phyloP scores from a whole-genome alignment of 2,113 vertebrate genomes.

The Cariama cristata region DNA sequence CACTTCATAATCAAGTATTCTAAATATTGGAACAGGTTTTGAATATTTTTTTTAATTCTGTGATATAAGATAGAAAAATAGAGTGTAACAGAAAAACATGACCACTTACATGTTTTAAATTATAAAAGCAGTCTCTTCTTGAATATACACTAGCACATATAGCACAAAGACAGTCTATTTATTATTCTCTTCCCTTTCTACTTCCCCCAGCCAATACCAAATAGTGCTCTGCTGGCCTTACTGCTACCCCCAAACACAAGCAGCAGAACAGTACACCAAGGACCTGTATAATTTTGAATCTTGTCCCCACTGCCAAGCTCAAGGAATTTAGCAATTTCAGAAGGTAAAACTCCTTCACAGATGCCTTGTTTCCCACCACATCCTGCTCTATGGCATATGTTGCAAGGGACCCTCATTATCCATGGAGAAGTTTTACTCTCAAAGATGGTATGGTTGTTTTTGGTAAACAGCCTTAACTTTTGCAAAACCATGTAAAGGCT shows the following conservation, averaged over 20 bases:
- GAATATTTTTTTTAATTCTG: not conserved
- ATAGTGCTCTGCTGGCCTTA: not conserved
- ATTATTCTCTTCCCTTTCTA: not conserved
- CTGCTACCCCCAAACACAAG: not conserved
- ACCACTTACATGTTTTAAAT: not conserved
- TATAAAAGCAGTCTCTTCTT: not conserved
- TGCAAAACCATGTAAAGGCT: not conserved
- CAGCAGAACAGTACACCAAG: not conserved
- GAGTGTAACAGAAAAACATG: not conserved
- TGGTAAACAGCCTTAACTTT: not conserved
- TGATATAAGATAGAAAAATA: not conserved
- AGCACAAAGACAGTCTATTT: not conserved
- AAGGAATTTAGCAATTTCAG: not conserved
- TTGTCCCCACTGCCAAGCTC: not conserved
- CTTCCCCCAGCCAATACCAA: not conserved
- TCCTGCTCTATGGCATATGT: too few species aligned
- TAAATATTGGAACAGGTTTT: not conserved
- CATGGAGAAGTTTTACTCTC: not conserved
- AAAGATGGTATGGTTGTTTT: not conserved
- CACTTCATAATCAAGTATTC: not conserved
- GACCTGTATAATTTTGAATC: not conserved
- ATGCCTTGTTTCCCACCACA: not conserved
- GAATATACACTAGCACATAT: not conserved
- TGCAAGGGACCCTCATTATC: not conserved
- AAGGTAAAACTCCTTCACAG: not conserved